Evolutionary conservation across 2,888 invertebrate genomes (phyloP).

Genomic region (Agrypnus murinus): DNA sequence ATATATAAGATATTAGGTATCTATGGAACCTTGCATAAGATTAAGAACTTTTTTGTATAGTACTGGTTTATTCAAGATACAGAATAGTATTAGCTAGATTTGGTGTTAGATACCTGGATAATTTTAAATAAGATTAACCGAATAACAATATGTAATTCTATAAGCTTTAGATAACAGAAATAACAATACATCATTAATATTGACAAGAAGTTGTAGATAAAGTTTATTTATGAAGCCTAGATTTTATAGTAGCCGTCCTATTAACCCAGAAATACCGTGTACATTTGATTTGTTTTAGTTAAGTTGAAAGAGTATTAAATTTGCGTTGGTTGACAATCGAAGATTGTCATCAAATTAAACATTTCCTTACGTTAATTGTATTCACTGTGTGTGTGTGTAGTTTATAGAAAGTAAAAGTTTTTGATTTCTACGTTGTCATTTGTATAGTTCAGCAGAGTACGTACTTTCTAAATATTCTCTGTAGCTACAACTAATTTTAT

Average conservation of each 20-base stretch:
- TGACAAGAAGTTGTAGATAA: slow-evolving; percentile 21
- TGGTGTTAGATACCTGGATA: not conserved
- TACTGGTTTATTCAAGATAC: too few relatives aligned
- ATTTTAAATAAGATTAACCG: not conserved
- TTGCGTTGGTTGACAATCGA: too few relatives aligned
- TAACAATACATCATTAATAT: slow-evolving; percentile 17
- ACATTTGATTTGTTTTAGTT: slow-evolving; percentile 23
- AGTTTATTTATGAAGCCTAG: slow-evolving; percentile 11
- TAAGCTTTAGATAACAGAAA: slow-evolving; percentile 14
- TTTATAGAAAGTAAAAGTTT: slow-evolving; percentile 46
- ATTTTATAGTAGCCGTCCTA: slow-evolving; percentile 22
- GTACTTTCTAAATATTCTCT: slow-evolving; percentile 40
- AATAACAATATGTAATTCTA: not conserved
- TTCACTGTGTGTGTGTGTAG: slow-evolving; percentile 28
- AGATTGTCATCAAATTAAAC: slow-evolving; percentile 19
- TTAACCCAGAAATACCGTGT: slow-evolving; percentile 23
- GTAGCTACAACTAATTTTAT: not conserved
- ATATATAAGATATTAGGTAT: too few relatives aligned
- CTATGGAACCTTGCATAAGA: too few relatives aligned
- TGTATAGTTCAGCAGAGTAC: slow-evolving; percentile 18
- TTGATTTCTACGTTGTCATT: slow-evolving; percentile 35
- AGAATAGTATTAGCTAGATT: too few relatives aligned
- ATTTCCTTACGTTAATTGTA: slow-evolving; percentile 10
- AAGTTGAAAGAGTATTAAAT: not conserved
- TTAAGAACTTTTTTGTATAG: too few relatives aligned